phyloP scores from a whole-genome alignment of 1,140 invertebrate species.

The Odontomachus brunneus region DNA sequence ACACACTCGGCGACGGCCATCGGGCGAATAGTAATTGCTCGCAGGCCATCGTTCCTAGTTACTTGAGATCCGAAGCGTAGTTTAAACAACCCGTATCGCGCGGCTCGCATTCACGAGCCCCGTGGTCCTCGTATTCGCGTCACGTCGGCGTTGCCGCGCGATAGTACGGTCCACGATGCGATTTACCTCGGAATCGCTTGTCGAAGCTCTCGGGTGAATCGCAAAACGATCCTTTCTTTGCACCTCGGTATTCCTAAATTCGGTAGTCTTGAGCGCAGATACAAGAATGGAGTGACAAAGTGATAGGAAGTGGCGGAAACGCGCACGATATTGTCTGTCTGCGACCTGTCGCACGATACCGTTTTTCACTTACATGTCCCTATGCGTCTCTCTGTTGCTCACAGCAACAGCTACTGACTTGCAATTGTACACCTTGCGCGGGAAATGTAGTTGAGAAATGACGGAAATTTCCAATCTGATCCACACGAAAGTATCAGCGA shows the following conservation, averaged over 20 bases:
- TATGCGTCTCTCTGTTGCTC: no score
- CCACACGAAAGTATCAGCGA: no score
- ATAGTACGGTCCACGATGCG: slow-evolving; percentile 54
- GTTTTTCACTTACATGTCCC: background rate
- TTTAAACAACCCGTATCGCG: slow-evolving; percentile 58
- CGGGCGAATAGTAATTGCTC: slow-evolving; percentile 63
- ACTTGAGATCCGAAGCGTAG: slow-evolving; percentile 45
- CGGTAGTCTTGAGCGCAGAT: background rate
- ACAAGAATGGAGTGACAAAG: background rate
- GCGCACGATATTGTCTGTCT: background rate
- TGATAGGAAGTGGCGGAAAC: slow-evolving; percentile 1
- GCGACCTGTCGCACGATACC: background rate
- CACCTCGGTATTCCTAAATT: background rate
- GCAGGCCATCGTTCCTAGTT: slow-evolving; percentile 50
- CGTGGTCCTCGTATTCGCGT: slow-evolving; percentile 55
- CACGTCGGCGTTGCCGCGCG: slow-evolving; percentile 57
- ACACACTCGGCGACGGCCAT: slow-evolving; percentile 29
- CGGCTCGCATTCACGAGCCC: slow-evolving; percentile 8
- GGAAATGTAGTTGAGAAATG: no score
- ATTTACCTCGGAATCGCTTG: slow-evolving; percentile 59
- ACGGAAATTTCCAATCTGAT: no score
- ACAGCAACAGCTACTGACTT: no score
- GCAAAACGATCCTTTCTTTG: slow-evolving; percentile 29
- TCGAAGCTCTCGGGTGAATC: slow-evolving; percentile 47
- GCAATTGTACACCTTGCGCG: no score